These are phyloP conservation scores for Allophyes oxyacanthae DNA, from an alignment of 2,888 invertebrate species.

Conservation along the genomic window DNA sequence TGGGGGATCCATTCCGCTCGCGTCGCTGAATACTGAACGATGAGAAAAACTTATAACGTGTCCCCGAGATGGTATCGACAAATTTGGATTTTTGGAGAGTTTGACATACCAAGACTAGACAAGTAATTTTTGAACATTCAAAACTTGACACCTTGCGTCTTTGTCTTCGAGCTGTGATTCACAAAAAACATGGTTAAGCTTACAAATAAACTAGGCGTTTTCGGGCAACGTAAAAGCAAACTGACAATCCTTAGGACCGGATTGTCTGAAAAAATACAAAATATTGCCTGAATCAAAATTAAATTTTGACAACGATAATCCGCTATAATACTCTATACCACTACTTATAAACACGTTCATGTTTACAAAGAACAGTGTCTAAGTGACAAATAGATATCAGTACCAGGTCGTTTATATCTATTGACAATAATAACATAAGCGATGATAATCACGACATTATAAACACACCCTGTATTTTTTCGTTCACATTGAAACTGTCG, in stretches of 20 bases:
- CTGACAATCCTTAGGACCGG: too few relatives aligned
- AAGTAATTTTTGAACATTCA: neutral
- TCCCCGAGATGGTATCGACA: slow-evolving; percentile 36
- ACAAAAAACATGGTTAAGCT: too few relatives aligned
- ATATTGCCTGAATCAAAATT: too few relatives aligned
- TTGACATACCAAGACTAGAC: neutral
- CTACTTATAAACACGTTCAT: neutral
- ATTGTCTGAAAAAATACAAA: too few relatives aligned
- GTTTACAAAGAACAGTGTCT: neutral
- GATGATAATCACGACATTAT: slow-evolving; percentile 26
- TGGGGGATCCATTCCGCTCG: slow-evolving; percentile 58
- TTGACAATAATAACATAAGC: slow-evolving; percentile 30
- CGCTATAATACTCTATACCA: neutral
- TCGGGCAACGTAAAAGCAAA: too few relatives aligned
- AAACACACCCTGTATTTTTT: slow-evolving; percentile 31
- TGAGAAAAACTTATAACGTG: slow-evolving; percentile 64
- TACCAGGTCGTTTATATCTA: slow-evolving; percentile 8
- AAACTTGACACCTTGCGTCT: too few relatives aligned
- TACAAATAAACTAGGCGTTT: too few relatives aligned
- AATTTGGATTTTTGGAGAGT: slow-evolving; percentile 37
- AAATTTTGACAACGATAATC: neutral
- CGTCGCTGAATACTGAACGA: slow-evolving; percentile 58
- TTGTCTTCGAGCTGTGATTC: too few relatives aligned
- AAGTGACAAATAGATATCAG: slow-evolving; percentile 1
- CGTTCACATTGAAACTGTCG: slow-evolving; percentile 22